A percentile compares a stretch with the other conserved stretches of the same genome.
phyloP scores from a whole-genome alignment of 2,797 vertebrate genomes.

The Cyprinodon diabolis region DNA sequence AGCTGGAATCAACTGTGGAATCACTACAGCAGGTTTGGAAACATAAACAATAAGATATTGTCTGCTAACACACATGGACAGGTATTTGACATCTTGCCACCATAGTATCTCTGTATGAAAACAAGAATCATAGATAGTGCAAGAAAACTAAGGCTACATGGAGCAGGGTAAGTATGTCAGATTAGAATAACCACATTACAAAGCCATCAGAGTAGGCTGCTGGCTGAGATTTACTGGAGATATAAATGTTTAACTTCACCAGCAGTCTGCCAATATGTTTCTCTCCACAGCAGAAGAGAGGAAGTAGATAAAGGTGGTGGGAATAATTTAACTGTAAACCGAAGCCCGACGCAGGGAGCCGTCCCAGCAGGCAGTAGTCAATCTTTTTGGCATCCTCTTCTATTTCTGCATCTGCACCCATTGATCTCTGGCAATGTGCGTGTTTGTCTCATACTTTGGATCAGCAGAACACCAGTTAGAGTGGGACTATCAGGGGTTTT shows the following conservation, averaged over 20 bases:
- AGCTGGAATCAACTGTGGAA: constrained; percentile 90
- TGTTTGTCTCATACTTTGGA: constrained; percentile 66
- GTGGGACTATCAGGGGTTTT: constrained; percentile 42
- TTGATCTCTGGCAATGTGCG: constrained; percentile 54
- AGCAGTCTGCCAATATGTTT: constrained; percentile 27
- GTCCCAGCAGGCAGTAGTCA: constrained; percentile 21
- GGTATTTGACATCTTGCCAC: constrained; percentile 11
- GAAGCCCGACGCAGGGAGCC: constrained; percentile 1
- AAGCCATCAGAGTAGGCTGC: constrained; percentile 51
- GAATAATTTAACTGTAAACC: constrained; percentile 33
- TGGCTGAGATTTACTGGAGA: constrained; percentile 38
- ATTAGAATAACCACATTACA: constrained; percentile 55
- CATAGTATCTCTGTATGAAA: constrained; percentile 3
- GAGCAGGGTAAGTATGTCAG: constrained; percentile 37
- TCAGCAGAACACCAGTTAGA: constrained; percentile 69
- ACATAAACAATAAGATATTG: constrained; percentile 27
- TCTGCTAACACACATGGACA: constrained; percentile 10
- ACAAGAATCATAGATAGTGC: neutral
- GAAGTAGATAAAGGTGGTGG: constrained; percentile 24
- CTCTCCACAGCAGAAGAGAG: constrained; percentile 22
- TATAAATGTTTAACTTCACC: constrained; percentile 32
- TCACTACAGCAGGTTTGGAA: constrained; percentile 89
- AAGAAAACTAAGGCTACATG: neutral
- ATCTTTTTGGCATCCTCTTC: constrained; percentile 20
- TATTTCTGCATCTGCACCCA: constrained; percentile 45